These are phyloP conservation scores for Toxonevra muliebris DNA, from an alignment of 2,888 invertebrate species.

Conservation along the genomic window DNA sequence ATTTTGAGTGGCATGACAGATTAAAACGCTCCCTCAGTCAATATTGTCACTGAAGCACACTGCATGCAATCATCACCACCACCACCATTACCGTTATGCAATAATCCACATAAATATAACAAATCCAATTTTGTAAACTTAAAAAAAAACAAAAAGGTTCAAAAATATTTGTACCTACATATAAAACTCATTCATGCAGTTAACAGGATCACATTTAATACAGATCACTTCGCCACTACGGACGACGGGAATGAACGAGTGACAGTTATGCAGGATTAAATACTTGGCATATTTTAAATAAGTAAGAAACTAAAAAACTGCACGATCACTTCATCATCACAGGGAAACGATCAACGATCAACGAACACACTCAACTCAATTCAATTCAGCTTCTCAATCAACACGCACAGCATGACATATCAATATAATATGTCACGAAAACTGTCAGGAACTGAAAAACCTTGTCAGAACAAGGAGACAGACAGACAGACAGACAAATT, in stretches of 20 bases:
- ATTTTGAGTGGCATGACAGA: too few species aligned
- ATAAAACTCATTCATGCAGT: conserved; percentile 24
- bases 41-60: too few species aligned
- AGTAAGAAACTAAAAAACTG: background rate
- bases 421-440: conserved; percentile 25
- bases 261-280: conserved; percentile 24
- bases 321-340: background rate
- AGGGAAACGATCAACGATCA: background rate
- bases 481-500: background rate
- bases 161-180: conserved; percentile 1
- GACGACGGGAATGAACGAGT: background rate
- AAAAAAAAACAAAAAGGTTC: background rate
- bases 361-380: background rate
- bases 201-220: conserved; percentile 30
- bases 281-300: background rate
- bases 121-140: background rate
- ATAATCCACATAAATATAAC: too few species aligned
- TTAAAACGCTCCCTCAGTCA: too few species aligned
- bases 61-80: too few species aligned
- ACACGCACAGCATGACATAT: conserved; percentile 22
- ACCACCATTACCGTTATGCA: too few species aligned
- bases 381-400: conserved; percentile 9
- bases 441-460: too few species aligned
- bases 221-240: background rate
- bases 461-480: too few species aligned